Evolutionary conservation across 2,888 invertebrate genomes (phyloP).

Genomic region (Caenorhabditis zanzibari): DNA sequence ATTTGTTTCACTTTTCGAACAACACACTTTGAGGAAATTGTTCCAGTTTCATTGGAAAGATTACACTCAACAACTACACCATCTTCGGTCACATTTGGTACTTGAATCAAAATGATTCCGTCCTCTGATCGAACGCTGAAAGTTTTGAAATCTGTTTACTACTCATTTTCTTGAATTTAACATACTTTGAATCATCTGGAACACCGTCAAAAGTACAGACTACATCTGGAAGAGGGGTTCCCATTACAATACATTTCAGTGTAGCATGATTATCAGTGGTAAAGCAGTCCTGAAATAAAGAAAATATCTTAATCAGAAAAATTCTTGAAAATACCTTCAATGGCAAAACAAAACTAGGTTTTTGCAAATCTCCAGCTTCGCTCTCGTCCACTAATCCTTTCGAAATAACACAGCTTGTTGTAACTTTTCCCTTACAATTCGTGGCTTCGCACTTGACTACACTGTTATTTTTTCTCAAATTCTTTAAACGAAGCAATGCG

Average conservation of each 20-base stretch:
- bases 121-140: conserved; percentile 71
- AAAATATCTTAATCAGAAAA: neutral
- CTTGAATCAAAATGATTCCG: conserved; percentile 70
- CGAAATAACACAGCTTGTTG: conserved; percentile 57
- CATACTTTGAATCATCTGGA: conserved; percentile 39
- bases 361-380: conserved; percentile 61
- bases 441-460: conserved; percentile 69
- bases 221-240: conserved; percentile 66
- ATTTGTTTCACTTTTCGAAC: conserved; percentile 50
- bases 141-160: neutral
- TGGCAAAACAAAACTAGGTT: conserved; percentile 68
- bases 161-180: neutral
- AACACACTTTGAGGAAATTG: conserved; percentile 45
- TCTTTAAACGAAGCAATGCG: conserved; percentile 65
- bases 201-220: conserved; percentile 58
- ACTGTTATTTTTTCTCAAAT: conserved; percentile 32
- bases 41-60: conserved; percentile 59
- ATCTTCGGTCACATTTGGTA: conserved; percentile 55
- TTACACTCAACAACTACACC: conserved; percentile 65
- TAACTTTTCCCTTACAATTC: conserved; percentile 67
- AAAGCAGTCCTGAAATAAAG: conserved; percentile 22
- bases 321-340: conserved; percentile 62
- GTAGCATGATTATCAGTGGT: conserved; percentile 40
- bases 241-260: conserved; percentile 67
- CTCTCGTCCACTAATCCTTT: conserved; percentile 38